Base-by-base conservation (phyloP, 2,888 invertebrate species). In the Dryobotodes eremita region DNA sequence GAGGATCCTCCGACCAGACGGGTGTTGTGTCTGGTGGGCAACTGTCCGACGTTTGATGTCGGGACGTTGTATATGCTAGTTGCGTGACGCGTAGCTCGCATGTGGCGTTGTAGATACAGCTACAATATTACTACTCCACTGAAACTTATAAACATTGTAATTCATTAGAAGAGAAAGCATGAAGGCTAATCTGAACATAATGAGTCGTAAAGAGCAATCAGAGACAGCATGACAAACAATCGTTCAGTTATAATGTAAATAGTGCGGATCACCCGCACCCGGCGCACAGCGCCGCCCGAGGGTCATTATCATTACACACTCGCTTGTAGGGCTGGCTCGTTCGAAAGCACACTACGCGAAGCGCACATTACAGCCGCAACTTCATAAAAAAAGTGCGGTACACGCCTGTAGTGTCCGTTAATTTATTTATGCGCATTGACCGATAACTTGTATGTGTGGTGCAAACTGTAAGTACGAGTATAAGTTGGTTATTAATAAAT, bases 191-290 rank as follows among this genome's bases (percentile, higher is more conserved):
- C 71, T 50, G 75, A 72, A 31, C 61, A 53, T 80, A 75, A 80
- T 80, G 74, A 80, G 73, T 72, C 80, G 84, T 80, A 77, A 83
- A 83, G 31, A 71, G 81, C 65, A 84, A 84, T 77, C 84, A 84
- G 48, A 73, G 26, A 62, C 31, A 70, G 36, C 23, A 26, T 50
- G 23, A 68, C 84, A 70, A 64, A 81, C 84, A 66, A 57, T 50
- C 13, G 72, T 36, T 3, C 13, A 20, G 57, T 42, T 3, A 10
- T 36, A 53, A 2, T 36, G 31, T 36, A 53, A 7, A n/a, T 8
- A 20, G 42, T 36, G 46, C 61, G 42, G 69, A 48, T n/a, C 53
- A 42, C n/a, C n/a, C 10, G 50, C 50, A 42, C n/a, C n/a, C 10
- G 50, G 55, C 42, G 48, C 69, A 10, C 50, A 23, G n/a, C 23